Percentiles rank a stretch among this genome's conserved stretches.
Evolutionary conservation across 2,888 invertebrate species (phyloP).

Genomic region (Diloba caeruleocephala): DNA sequence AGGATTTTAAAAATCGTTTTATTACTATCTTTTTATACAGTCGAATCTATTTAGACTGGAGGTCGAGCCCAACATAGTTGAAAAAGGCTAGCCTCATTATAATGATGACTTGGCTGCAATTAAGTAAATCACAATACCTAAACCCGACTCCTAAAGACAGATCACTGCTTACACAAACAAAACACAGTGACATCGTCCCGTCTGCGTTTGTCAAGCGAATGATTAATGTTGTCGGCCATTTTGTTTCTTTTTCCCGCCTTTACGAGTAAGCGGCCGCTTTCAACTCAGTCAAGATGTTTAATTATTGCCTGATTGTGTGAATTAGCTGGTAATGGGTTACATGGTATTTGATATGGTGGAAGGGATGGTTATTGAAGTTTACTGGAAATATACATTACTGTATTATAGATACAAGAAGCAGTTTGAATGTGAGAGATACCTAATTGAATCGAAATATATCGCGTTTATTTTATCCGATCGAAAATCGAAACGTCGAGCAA

Average conservation of each 20-base stretch:
- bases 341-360: conserved; percentile 9
- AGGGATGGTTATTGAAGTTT: background rate
- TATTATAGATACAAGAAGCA: too few relatives aligned
- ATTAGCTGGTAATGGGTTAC: conserved; percentile 42
- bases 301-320: conserved; percentile 48
- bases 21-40: too few relatives aligned
- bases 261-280: conserved; percentile 60
- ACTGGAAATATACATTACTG: too few relatives aligned
- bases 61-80: too few relatives aligned
- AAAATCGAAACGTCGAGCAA: too few relatives aligned
- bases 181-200: conserved; percentile 37
- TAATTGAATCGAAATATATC: too few relatives aligned
- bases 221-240: conserved; percentile 59
- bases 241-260: conserved; percentile 61
- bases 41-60: too few relatives aligned
- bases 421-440: too few relatives aligned
- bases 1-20: too few relatives aligned
- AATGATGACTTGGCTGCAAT: too few relatives aligned
- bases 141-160: conserved; percentile 1
- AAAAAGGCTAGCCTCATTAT: too few relatives aligned
- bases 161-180: conserved; percentile 31
- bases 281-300: conserved; percentile 48
- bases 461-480: too few relatives aligned
- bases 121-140: background rate
- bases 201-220: conserved; percentile 58